Evolutionary conservation across 1,140 invertebrate species (phyloP).

Genomic region (Drosophila lacertosa): DNA sequence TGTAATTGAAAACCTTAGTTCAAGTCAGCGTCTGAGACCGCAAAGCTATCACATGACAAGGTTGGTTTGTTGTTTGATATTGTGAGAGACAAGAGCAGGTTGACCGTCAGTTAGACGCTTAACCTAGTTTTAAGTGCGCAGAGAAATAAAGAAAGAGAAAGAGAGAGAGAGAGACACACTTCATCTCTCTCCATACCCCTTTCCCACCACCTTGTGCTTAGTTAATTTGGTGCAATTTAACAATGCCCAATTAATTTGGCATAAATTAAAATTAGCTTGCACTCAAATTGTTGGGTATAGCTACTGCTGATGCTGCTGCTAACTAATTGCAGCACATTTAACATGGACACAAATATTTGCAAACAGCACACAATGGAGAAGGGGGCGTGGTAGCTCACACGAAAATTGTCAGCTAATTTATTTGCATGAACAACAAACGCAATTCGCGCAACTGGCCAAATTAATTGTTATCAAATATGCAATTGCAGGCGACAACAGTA

Average conservation of each 20-base stretch:
- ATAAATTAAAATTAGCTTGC: constrained; percentile 66
- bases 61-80: constrained; percentile 19
- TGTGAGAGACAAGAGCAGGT: not conserved
- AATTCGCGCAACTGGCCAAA: constrained; percentile 54
- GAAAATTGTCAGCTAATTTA: constrained; percentile 66
- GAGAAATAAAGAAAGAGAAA: not conserved
- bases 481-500: constrained; percentile 52
- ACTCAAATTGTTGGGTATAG: constrained; percentile 11
- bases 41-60: constrained; percentile 41
- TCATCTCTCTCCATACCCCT: too few relatives aligned
- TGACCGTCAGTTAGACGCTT: constrained; percentile 7
- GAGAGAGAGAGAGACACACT: too few relatives aligned
- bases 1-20: constrained; percentile 35
- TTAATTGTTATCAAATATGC: constrained; percentile 75
- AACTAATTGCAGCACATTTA: constrained; percentile 75
- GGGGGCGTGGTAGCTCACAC: constrained; percentile 7
- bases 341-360: constrained; percentile 72
- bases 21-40: constrained; percentile 29
- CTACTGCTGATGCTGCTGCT: too few relatives aligned
- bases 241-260: constrained; percentile 79
- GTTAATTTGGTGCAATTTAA: constrained; percentile 60
- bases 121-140: not conserved
- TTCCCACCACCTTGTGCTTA: constrained; percentile 14
- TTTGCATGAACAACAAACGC: constrained; percentile 72
- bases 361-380: constrained; percentile 21